phyloP scores from a whole-genome alignment of 2,888 invertebrate genomes.

The Hirtodrosophila cameraria region DNA sequence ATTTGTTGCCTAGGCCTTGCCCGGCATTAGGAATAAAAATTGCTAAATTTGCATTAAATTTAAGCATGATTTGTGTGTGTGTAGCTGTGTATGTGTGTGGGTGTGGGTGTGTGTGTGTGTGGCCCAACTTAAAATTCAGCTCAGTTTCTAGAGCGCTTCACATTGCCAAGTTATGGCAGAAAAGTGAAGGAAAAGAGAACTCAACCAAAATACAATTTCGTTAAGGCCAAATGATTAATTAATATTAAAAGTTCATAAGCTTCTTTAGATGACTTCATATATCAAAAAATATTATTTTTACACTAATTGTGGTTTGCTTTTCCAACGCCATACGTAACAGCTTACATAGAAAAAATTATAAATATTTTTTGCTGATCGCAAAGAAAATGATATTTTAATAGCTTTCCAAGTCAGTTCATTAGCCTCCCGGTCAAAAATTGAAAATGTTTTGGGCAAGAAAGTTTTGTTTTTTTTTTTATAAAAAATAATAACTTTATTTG shows the following conservation, averaged over 20 bases:
- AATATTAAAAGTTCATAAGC: slow-evolving; percentile 22
- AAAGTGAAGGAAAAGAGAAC: neutral
- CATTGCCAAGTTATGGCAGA: slow-evolving; percentile 13
- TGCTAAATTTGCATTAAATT: slow-evolving; percentile 63
- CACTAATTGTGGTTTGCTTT: slow-evolving; percentile 6
- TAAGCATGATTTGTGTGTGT: slow-evolving; percentile 43
- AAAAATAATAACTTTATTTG: neutral
- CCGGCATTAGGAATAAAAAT: slow-evolving; percentile 61
- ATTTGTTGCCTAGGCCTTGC: slow-evolving; percentile 46
- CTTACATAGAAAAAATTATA: neutral
- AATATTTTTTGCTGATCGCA: slow-evolving; percentile 39
- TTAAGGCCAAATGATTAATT: slow-evolving; percentile 44
- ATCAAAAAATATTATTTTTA: neutral
- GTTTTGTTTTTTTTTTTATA: slow-evolving; percentile 1
- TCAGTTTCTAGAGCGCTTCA: slow-evolving; percentile 39
- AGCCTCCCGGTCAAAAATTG: slow-evolving; percentile 36
- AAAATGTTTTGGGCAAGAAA: slow-evolving; percentile 1
- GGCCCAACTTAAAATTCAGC: slow-evolving; percentile 46
- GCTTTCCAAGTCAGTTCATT: slow-evolving; percentile 70
- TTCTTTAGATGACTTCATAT: slow-evolving; percentile 37
- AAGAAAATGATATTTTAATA: slow-evolving; percentile 46
- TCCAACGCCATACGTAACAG: slow-evolving; percentile 1
- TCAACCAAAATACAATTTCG: slow-evolving; percentile 15
- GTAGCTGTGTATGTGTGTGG: slow-evolving; percentile 1
- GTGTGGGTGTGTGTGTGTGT: slow-evolving; percentile 14